phyloP scores from a whole-genome alignment of 1,140 invertebrate genomes.

The Antheraea mylitta region DNA sequence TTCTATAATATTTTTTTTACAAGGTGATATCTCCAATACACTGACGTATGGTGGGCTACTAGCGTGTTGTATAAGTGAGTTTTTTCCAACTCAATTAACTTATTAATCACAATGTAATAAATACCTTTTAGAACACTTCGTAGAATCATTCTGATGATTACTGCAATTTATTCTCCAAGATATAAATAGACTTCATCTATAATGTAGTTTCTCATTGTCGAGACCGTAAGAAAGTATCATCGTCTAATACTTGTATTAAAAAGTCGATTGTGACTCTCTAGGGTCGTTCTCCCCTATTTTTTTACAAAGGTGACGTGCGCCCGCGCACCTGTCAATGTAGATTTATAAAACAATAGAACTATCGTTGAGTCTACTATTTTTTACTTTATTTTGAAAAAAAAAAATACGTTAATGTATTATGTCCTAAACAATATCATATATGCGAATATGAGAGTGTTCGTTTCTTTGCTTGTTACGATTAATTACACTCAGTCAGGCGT shows the following conservation, averaged over 20 bases:
- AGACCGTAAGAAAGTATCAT: constrained; percentile 7
- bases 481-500: too few relatives aligned
- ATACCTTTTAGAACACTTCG: background rate
- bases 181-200: background rate
- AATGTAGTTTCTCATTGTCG: background rate
- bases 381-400: too few relatives aligned
- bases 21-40: too few relatives aligned
- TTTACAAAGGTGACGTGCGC: constrained; percentile 58
- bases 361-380: background rate
- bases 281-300: constrained; percentile 51
- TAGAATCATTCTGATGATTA: background rate
- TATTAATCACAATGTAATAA: background rate
- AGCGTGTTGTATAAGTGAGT: too few relatives aligned
- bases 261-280: constrained; percentile 20
- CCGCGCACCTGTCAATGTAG: constrained; percentile 55
- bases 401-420: too few relatives aligned
- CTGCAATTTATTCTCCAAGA: background rate
- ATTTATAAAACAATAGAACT: constrained; percentile 18
- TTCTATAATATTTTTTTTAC: too few relatives aligned
- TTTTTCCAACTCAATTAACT: background rate
- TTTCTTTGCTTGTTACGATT: too few relatives aligned
- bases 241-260: constrained; percentile 21
- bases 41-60: too few relatives aligned
- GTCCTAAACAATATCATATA: too few relatives aligned
- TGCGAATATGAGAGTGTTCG: too few relatives aligned